Percentiles rank a stretch among this genome's conserved stretches.
These are phyloP conservation scores for Varanus salvator DNA, from an alignment of 2,113 vertebrate species.

Conservation along the genomic window DNA sequence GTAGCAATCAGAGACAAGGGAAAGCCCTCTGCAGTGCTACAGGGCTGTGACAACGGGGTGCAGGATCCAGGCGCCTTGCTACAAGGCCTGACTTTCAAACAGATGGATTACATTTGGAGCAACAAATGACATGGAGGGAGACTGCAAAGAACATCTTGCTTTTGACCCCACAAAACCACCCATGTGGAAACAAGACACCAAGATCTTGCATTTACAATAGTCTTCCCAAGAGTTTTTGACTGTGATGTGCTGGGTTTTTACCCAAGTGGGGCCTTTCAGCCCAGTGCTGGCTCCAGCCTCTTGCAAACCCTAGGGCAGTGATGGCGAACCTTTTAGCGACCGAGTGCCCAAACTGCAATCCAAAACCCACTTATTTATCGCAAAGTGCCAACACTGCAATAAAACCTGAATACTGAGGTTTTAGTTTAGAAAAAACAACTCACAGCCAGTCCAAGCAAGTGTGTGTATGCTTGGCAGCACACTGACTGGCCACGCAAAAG, in stretches of 20 bases:
- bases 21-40: background rate
- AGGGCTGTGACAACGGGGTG: background rate
- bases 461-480: no score
- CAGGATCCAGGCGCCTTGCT: background rate
- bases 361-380: no score
- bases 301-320: no score
- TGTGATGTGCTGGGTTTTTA: background rate
- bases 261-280: background rate
- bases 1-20: background rate
- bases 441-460: no score
- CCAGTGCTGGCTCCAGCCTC: no score
- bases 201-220: background rate
- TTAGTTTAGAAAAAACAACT: no score
- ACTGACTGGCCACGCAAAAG: no score
- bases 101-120: background rate
- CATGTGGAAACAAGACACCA: background rate
- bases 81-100: background rate
- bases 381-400: no score
- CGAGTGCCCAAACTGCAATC: no score
- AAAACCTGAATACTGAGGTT: no score
- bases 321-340: no score
- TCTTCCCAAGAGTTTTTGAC: background rate
- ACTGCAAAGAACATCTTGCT: background rate
- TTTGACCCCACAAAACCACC: background rate
- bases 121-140: background rate